These are phyloP conservation scores for Anisognathus igniventris DNA, from an alignment of 2,797 vertebrate genomes.

Conservation along the genomic window DNA sequence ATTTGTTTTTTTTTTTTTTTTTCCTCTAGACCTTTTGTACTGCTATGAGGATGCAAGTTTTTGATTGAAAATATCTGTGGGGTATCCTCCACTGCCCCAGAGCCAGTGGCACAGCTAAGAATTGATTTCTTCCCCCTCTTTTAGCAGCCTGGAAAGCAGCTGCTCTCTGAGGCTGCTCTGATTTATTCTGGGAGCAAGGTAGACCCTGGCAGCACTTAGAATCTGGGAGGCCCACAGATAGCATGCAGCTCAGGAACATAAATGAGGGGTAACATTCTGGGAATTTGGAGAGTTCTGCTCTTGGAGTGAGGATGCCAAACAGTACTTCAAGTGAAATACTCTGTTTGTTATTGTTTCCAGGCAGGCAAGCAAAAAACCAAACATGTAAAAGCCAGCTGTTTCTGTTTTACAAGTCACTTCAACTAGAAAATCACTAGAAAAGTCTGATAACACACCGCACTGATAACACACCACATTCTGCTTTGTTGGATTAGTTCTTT, in stretches of 20 bases:
- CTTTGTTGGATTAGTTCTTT: neutral
- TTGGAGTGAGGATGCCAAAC: neutral
- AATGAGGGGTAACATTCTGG: neutral
- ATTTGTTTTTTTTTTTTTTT: neutral
- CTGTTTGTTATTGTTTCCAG: neutral
- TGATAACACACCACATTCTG: neutral
- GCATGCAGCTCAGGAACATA: neutral
- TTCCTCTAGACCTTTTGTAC: neutral
- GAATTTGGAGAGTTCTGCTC: neutral
- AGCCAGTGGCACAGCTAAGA: neutral
- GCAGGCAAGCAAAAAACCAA: neutral
- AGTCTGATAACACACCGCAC: neutral
- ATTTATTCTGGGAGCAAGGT: constrained; percentile 10
- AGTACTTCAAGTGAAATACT: neutral
- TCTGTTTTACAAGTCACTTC: neutral
- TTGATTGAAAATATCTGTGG: constrained; percentile 24
- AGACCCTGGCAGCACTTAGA: neutral
- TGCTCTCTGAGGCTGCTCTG: neutral
- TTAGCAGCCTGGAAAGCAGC: neutral
- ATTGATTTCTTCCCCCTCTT: constrained; percentile 20
- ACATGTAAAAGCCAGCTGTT: neutral
- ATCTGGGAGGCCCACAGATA: neutral
- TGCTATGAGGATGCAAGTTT: neutral
- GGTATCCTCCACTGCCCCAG: neutral
- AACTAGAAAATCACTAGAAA: neutral